Base-by-base conservation (phyloP, 2,113 vertebrate genomes). In the Aspiorhynchus laticeps region DNA sequence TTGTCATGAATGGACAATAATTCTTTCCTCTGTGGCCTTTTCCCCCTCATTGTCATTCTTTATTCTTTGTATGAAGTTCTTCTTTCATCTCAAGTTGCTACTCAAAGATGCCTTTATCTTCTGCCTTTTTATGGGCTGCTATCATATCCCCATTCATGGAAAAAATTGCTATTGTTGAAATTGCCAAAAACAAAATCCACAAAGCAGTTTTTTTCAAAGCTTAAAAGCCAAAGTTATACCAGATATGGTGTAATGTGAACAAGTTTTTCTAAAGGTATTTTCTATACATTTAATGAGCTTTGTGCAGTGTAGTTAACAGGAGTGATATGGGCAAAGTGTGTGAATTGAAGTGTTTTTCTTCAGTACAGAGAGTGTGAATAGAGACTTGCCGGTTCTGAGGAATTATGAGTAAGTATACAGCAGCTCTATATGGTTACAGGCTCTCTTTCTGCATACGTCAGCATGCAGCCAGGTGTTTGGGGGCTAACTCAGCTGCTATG, bases 371-470 rank as follows among this genome's bases (percentile, higher is more conserved):
- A 91, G 91, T 86, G 92, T 95, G 87, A 95, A 88, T 90, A 94
- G 90, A 93, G 93, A 96, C 95, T 98, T 96, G 86, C 95, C 97
- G 24, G 93, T 97, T 94, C 95, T 98, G 91, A 97, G 91, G 94
- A 97, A 85, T 91, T 97, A 97, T 92, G 91, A 94, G 98, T 99
- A 97, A 99, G 98, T 99, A 97, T 90, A 87, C 56, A 31, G 43
- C 53, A 73, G 63, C 33, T 76, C 78, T 79, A 5, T 71, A 6
- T 21, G 28, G 67, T 36, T 21, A 56, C 28, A 73, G 11, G 26
- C 65, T 53, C 93, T 38, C 19, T 85, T 74, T 65, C 63, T 74
- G 73, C 83, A 71, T 61, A 86, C 48, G 63, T 53, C 63, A 56
- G 87, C 43, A 61, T 38, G 89, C 7, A 7, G 15, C 43, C 69